Percentiles rank a stretch among this genome's conserved stretches.
Evolutionary conservation across 2,888 invertebrate species (phyloP).

Genomic region (Amiota communis): DNA sequence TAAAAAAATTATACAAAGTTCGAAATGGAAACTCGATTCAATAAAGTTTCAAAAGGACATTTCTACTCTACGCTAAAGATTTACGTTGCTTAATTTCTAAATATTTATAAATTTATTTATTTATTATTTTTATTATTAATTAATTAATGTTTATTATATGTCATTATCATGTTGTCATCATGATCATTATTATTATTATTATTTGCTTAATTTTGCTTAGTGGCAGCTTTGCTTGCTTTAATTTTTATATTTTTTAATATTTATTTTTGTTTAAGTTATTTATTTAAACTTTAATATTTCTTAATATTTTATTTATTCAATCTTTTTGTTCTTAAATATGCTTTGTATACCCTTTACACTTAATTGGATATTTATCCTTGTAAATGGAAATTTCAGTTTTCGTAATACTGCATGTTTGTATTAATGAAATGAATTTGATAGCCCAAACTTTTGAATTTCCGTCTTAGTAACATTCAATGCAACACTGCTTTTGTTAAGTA

Average conservation of each 20-base stretch:
- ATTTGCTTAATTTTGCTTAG: slow-evolving; percentile 22
- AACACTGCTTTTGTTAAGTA: no score
- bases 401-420: no score
- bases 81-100: slow-evolving; percentile 19
- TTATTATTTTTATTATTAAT: no score
- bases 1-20: neutral
- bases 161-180: slow-evolving; percentile 9
- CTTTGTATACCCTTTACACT: neutral
- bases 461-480: no score
- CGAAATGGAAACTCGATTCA: slow-evolving; percentile 45
- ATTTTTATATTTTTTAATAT: neutral
- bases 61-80: slow-evolving; percentile 9
- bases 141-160: neutral
- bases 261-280: slow-evolving; percentile 20
- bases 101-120: neutral
- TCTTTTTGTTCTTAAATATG: neutral
- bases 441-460: no score
- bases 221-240: slow-evolving; percentile 32
- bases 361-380: no score
- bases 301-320: slow-evolving; percentile 16
- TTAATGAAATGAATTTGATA: no score
- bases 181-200: slow-evolving; percentile 28
- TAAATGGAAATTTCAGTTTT: no score
- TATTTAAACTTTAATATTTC: slow-evolving; percentile 10
- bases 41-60: slow-evolving; percentile 15